Evolutionary conservation across 2,113 vertebrate genomes (phyloP).

Genomic region (Malurus alboscapulatus): DNA sequence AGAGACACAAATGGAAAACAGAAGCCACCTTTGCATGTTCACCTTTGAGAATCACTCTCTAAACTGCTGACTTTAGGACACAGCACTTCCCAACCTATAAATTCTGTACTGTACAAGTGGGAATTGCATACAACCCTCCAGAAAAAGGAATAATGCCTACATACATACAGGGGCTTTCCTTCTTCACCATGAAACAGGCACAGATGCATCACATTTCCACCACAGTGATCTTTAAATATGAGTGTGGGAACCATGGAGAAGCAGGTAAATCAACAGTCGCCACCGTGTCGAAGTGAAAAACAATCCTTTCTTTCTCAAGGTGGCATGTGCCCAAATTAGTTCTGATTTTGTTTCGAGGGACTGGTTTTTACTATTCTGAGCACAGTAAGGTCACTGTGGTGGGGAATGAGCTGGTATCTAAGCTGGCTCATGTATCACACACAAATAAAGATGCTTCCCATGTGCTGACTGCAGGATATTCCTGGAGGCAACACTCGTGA

Average conservation of each 20-base stretch:
- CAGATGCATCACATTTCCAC: background rate
- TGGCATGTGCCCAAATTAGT: background rate
- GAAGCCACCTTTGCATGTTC: background rate
- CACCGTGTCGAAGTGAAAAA: background rate
- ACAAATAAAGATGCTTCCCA: background rate
- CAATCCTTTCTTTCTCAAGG: background rate
- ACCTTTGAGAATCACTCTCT: background rate
- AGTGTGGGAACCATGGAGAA: background rate
- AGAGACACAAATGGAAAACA: background rate
- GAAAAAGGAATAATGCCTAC: background rate
- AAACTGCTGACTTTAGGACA: background rate
- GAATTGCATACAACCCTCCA: background rate
- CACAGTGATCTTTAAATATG: background rate
- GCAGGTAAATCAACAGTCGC: background rate
- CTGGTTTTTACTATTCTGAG: background rate
- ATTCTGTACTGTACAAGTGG: background rate
- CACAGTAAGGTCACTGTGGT: rapidly evolving
- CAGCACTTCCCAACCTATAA: background rate
- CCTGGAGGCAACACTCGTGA: background rate
- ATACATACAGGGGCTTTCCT: background rate
- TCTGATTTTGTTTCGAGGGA: background rate
- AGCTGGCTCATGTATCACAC: background rate
- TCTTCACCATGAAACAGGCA: background rate
- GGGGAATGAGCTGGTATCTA: background rate
- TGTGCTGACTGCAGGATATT: background rate